phyloP scores from a whole-genome alignment of 1,140 invertebrate species.

The Anoplolepis gracilipes region DNA sequence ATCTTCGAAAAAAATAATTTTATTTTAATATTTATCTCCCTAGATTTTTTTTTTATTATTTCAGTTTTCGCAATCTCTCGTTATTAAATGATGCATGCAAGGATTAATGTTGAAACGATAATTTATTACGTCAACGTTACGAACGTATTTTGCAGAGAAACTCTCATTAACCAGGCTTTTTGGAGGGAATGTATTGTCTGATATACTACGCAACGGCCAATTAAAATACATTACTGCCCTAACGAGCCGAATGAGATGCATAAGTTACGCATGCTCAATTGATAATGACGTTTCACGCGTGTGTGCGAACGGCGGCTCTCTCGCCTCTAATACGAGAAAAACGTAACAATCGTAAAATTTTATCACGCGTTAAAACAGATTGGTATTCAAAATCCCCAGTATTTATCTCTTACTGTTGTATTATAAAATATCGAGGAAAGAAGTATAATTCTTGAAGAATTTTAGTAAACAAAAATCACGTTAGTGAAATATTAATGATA shows the following conservation, averaged over 20 bases:
- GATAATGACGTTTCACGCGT: slow-evolving; percentile 70
- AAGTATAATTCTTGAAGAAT: background rate
- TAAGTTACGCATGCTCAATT: slow-evolving; percentile 77
- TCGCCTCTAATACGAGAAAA: slow-evolving; percentile 28
- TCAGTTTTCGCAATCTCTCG: background rate
- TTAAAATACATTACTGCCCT: slow-evolving; percentile 84
- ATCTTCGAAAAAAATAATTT: background rate
- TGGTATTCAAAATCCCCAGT: background rate
- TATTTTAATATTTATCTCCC: background rate
- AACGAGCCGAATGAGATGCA: slow-evolving; percentile 84
- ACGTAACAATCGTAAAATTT: background rate
- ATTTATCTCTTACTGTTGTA: background rate
- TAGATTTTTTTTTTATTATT: background rate
- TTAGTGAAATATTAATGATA: background rate
- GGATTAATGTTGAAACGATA: background rate
- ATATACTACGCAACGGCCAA: slow-evolving; percentile 73
- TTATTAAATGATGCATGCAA: background rate
- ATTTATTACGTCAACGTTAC: background rate
- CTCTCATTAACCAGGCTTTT: slow-evolving; percentile 2
- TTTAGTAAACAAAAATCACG: background rate
- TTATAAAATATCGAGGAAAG: background rate
- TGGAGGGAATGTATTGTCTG: slow-evolving; percentile 49
- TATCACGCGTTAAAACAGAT: background rate
- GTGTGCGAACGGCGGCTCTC: background rate
- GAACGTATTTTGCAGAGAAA: background rate